Conservation (phyloP, 2,888 invertebrate species). For the Hartigia nigra region DNA sequence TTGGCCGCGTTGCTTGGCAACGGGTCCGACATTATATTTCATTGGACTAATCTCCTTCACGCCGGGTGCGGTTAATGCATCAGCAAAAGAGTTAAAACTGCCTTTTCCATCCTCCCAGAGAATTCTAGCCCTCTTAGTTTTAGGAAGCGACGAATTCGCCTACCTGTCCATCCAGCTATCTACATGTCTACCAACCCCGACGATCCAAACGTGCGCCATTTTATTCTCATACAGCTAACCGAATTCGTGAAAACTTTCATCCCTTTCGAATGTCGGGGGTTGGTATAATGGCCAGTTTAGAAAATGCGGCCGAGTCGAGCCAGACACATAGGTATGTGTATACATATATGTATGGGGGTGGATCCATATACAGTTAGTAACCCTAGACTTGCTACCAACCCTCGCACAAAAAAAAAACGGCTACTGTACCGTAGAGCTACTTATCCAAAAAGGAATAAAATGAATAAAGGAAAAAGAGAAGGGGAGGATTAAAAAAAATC, state of each 20-base stretch:
- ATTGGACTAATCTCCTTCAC: conserved; percentile 13
- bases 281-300: conserved; percentile 6
- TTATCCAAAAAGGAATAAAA: background rate
- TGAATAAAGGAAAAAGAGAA: background rate
- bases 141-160: no score
- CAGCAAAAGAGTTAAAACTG: conserved; percentile 56
- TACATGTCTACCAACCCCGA: background rate
- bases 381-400: background rate
- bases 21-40: background rate
- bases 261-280: conserved; percentile 2
- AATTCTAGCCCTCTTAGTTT: background rate
- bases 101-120: conserved; percentile 28
- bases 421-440: background rate
- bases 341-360: background rate
- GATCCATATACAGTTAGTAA: background rate
- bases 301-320: conserved; percentile 3
- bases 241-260: background rate
- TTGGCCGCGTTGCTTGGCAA: conserved; percentile 1
- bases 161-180: conserved; percentile 18
- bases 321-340: background rate
- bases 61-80: conserved; percentile 64
- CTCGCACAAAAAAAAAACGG: background rate
- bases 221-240: background rate
- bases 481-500: background rate
- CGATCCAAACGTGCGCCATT: background rate